Evolutionary conservation across 1,140 invertebrate species (phyloP).

Genomic region (Drosophila sp.): DNA sequence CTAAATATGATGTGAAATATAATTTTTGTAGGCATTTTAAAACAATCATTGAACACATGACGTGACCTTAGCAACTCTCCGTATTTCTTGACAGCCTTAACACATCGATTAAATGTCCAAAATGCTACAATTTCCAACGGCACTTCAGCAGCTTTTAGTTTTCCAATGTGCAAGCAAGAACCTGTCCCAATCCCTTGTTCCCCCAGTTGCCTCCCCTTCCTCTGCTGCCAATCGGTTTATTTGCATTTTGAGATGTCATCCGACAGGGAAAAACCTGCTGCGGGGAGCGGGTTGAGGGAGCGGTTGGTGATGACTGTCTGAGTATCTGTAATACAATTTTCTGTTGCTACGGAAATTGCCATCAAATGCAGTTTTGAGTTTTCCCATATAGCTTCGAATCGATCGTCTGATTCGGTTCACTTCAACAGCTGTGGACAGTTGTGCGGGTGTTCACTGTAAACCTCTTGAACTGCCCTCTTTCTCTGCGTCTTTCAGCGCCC

Average conservation of each 20-base stretch:
- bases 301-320: too few relatives aligned
- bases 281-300: not conserved
- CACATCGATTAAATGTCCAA: conserved; percentile 25
- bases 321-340: conserved; percentile 1
- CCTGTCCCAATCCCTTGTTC: too few relatives aligned
- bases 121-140: conserved; percentile 1
- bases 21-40: too few relatives aligned
- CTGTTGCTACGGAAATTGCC: conserved; percentile 63
- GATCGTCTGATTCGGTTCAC: not conserved
- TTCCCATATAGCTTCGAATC: not conserved
- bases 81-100: not conserved
- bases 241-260: conserved; percentile 7
- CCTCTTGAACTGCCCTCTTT: not conserved
- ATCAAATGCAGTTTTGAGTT: conserved; percentile 62
- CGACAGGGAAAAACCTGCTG: too few relatives aligned
- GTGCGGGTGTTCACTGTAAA: conserved; percentile 12
- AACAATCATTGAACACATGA: not conserved
- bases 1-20: too few relatives aligned
- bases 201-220: not conserved
- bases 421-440: conserved; percentile 5
- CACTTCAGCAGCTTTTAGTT: conserved; percentile 1
- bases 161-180: conserved; percentile 1
- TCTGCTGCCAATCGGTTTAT: conserved; percentile 9
- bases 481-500: conserved; percentile 14
- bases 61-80: not conserved